Base-by-base conservation (phyloP, 1,140 invertebrate genomes). In the Melitaea cinxia region DNA sequence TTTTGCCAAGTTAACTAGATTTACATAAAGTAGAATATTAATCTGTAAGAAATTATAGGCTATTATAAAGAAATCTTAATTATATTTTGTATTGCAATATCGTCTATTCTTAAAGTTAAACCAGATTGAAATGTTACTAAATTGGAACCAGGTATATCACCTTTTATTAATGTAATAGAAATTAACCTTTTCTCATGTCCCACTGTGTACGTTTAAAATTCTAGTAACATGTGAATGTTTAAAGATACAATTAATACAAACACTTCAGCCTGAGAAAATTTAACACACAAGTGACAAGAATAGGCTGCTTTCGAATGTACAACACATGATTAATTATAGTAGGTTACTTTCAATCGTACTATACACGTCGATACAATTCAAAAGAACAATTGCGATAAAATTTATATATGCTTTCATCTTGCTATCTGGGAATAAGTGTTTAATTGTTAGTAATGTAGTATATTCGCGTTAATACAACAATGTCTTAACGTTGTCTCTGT, bases 281-380 rank as follows among this genome's bases (percentile, higher is more conserved):
- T 23, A 55, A 39, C 53, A 39, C 6, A 39, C 30, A 5, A 19
- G 12, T 19, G 23, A 23, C 14, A 17, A n/a, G 17, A 14, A 39
- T 78, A 72, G 72, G 70, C 68, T 78, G 73, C 72, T 80, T 75
- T 80, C 74, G 72, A 76, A 82, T 78, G 77, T 76, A 80, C 79
- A 80, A 70, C 67, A 50, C 57, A 73, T 79, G 81, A 78, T 76
- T 76, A 80, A 83, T 19, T 42, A 17, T 42, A 17, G 14, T 9
- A 42, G 15, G 15, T 42, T 17, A 42, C 37, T 19, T 42, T 42
- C 14, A 42, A 15, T 17, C 14, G 37, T 42, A 15, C 7, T 17
- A 19, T 33, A 33, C 30, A 33, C 30, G 7, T 33, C 6, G 12
- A 33, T 33, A 4, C 30, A n/a, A n/a, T n/a, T 4, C 12, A 2